phyloP scores from a whole-genome alignment of 2,113 vertebrate species.

The Rana temporaria region DNA sequence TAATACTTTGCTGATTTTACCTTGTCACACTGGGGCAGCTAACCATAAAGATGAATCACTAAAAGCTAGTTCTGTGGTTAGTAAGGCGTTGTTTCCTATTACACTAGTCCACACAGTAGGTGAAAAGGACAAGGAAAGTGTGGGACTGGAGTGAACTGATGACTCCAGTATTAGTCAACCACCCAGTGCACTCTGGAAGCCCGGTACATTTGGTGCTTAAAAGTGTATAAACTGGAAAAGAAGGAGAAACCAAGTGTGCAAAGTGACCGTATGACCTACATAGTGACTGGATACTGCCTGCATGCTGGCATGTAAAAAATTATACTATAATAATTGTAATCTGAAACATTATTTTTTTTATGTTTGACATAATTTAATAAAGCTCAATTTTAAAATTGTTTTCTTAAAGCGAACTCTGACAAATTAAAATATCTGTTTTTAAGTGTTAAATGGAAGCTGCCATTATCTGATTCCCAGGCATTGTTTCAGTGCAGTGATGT shows the following conservation, averaged over 20 bases:
- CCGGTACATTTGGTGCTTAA: neutral
- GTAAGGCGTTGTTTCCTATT: slow-evolving; percentile 9
- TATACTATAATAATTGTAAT: no score
- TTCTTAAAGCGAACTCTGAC: no score
- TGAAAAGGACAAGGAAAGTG: slow-evolving; percentile 13
- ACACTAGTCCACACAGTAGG: neutral
- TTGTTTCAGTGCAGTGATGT: no score
- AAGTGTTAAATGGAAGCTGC: no score
- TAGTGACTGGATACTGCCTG: no score
- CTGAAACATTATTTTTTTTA: no score
- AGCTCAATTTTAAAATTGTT: no score
- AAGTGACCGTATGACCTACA: no score
- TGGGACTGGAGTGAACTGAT: slow-evolving; percentile 1
- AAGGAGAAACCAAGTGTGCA: neutral
- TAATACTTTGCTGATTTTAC: slow-evolving; percentile 51
- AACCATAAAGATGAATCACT: slow-evolving; percentile 24
- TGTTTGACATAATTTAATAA: no score
- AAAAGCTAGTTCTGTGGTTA: neutral
- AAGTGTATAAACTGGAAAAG: neutral
- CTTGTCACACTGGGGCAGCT: slow-evolving; percentile 10
- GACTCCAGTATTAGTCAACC: neutral
- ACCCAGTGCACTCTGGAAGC: neutral
- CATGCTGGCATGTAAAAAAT: no score
- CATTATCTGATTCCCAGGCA: no score
- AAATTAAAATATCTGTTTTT: no score